These are phyloP conservation scores for Apodemia zela DNA, from an alignment of 2,888 invertebrate species.

Conservation along the genomic window DNA sequence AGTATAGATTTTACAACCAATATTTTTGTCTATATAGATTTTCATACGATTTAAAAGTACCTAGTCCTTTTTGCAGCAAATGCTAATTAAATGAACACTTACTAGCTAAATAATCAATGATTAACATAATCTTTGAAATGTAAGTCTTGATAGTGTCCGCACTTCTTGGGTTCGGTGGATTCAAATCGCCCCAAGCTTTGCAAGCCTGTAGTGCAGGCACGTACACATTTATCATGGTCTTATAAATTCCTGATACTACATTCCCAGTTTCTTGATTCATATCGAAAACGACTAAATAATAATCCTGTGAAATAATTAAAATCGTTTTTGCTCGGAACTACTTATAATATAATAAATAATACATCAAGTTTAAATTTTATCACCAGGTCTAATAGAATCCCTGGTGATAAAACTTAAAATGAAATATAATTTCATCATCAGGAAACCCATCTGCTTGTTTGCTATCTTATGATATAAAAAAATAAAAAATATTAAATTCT, in stretches of 20 bases:
- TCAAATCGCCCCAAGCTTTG: constrained; percentile 66
- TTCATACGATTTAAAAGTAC: too few species aligned
- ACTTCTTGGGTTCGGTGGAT: constrained; percentile 69
- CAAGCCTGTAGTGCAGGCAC: constrained; percentile 56
- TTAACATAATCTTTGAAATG: constrained; percentile 63
- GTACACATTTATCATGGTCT: constrained; percentile 52
- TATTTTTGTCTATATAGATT: too few species aligned
- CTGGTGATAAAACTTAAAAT: too few species aligned
- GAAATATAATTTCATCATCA: too few species aligned
- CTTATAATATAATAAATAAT: too few species aligned
- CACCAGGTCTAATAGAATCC: too few species aligned
- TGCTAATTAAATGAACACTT: constrained; percentile 22
- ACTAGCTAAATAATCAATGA: constrained; percentile 69
- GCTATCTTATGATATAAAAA: too few species aligned
- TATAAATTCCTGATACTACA: constrained; percentile 66
- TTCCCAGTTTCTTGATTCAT: constrained; percentile 61
- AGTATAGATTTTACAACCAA: too few species aligned
- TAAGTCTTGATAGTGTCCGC: constrained; percentile 57
- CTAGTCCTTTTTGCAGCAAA: too few species aligned
- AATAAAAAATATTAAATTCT: too few species aligned
- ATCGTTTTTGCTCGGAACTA: neutral
- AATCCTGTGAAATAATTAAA: constrained; percentile 51
- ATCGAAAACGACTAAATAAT: constrained; percentile 53
- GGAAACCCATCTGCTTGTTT: too few species aligned
- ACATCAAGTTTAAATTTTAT: too few species aligned